Base-by-base conservation (phyloP, 2,113 vertebrate species). In the Mesitornis unicolor region DNA sequence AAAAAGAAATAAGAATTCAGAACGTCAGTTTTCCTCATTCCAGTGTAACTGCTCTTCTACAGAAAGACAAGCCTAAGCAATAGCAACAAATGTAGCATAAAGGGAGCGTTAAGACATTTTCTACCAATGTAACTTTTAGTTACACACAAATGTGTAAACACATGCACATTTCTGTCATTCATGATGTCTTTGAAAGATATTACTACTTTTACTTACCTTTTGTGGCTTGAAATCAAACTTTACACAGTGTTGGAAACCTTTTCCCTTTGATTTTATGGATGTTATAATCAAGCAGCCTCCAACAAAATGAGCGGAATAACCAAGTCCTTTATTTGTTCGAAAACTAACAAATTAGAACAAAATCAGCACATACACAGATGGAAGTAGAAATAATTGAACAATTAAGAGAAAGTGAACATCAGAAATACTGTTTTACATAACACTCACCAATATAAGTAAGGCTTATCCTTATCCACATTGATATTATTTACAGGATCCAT, bases 151-250 rank as follows among this genome's bases (percentile, higher is more conserved):
- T 33, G 13, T 43, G 65, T 16, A 73, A 57, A 35, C 24, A 31
- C 38, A 51, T n/a, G 42, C 29, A 25, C 38, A 45, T 43, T 43
- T 42, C 47, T 50, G 42, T 57, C 47, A 85, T 31, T 91, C 7
- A 12, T 22, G 12, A 64, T 76, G 75, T 0, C 1, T 53, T 54
- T 38, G 22, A 81, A 94, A 65, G 9, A 59, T 80, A 79, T 74
- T 74, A 40, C 43, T 77, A 22, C 47, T 87, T 87, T 65, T 61
- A 93, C 96, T 90, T 97, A 99, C 99, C 99, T 99, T 99, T 95
- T 99, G 99, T 40, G 99, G 99, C 93, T 99, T 99, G 98, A 99
- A 99, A 98, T 99, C 99, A 82, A 99, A 99, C 97, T 99, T 99
- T 85, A 99, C 99, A 97, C 99, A 99, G 76, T 99, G 99, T 98